Base-by-base conservation (phyloP, 2,888 invertebrate genomes). In the Hypercompe scribonia region DNA sequence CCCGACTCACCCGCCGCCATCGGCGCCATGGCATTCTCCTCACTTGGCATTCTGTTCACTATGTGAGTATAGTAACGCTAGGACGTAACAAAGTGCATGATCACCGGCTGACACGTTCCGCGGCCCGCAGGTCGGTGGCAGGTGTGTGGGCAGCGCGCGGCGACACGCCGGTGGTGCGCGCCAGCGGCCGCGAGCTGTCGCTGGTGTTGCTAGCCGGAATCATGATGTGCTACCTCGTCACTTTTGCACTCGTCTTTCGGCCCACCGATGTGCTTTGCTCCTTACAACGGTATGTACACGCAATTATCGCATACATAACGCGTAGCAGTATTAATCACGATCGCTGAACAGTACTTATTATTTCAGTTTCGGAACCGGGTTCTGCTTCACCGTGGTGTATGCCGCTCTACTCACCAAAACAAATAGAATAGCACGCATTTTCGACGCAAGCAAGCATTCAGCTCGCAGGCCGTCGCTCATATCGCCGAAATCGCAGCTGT, bases 381-480 rank as follows among this genome's bases (percentile, higher is more conserved):
- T 99, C 90, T 99, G 99, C 89, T 99, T 99, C 95, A 98, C 99
- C 2, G 98, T 99, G 65, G 99, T 99, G 72, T 99, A 99, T 93
- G 99, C 99, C 0, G 99, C 99, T 4, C 96, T 99, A 36, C 96
- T 99, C 73, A 99, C 99, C 33, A 99, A 99, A 96, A 99, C 99
- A 11, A 99, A 99, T 94, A 96, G 99, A 74, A 99, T 99, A 81
- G 98, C 99, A 4, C 96, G 99, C 72, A 99, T 99, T 89, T 98
- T 99, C 91, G 98, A 98, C 86, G 99, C 99, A 21, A 98, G 99
- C 87, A 98, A 98, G 90, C 98, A 98, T 82, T 98, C 99, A 58
- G 99, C 99, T 18, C 98, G 98, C 89, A 96, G 99, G 79, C 99
- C 99, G 1, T 97, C 98, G 46, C 98, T 99, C 91, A 99, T 99